Evolutionary conservation across 2,113 vertebrate species (phyloP).

Genomic region (Tamias sibiricus): DNA sequence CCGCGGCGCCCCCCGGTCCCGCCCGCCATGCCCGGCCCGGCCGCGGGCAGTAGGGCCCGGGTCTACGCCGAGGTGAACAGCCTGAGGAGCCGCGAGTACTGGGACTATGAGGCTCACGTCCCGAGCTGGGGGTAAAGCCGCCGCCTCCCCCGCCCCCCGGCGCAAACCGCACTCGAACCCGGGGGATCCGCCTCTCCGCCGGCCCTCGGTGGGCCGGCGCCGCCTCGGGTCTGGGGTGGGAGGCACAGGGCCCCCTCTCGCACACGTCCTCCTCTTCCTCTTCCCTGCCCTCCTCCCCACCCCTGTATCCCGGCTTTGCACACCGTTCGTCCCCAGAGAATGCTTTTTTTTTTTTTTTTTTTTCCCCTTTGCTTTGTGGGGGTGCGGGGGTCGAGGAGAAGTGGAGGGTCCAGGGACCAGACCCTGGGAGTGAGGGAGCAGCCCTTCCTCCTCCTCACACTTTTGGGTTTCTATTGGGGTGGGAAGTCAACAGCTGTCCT

Average conservation of each 20-base stretch:
- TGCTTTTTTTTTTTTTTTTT: neutral
- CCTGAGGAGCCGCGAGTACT: conserved; percentile 97
- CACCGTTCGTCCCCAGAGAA: neutral
- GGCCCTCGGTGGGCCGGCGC: neutral
- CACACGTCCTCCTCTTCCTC: neutral
- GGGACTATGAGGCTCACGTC: conserved; percentile 97
- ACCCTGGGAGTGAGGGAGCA: neutral
- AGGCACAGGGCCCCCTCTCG: neutral
- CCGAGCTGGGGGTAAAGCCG: conserved; percentile 96
- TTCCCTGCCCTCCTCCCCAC: neutral
- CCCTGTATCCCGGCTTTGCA: neutral
- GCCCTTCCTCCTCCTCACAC: neutral
- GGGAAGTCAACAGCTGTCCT: conserved; percentile 67
- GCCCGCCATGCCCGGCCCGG: conserved; percentile 96
- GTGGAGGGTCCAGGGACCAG: neutral
- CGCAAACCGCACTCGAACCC: conserved; percentile 15
- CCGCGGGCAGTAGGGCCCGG: conserved; percentile 96
- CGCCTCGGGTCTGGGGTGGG: neutral
- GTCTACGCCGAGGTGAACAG: conserved; percentile 98
- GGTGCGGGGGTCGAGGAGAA: neutral
- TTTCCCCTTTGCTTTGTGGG: neutral
- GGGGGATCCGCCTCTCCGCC: neutral
- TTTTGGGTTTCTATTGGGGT: conserved; percentile 32
- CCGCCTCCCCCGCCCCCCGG: neutral
- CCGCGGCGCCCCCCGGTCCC: conserved; percentile 82